Base-by-base conservation (phyloP, 2,113 vertebrate species). In the Marmota flaviventris region DNA sequence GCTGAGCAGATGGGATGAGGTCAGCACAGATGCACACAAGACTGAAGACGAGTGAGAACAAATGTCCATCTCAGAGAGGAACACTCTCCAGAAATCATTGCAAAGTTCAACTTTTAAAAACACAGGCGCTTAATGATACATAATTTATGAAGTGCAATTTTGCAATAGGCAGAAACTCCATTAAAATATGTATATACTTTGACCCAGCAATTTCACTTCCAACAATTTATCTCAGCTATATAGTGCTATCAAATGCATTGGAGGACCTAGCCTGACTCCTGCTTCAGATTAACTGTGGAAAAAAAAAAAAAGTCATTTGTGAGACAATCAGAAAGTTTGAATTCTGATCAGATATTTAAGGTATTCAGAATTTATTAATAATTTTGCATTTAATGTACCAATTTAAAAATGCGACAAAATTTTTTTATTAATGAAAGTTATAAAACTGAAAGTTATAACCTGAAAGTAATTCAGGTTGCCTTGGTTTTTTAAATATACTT, bases 131-230 rank as follows among this genome's bases (percentile, higher is more conserved):
- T 84, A 84, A 86, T 39, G 48, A 79, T 84, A 48, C 51, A 48
- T 96, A 91, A 93, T 69, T 73, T 77, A 78, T 84, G 70, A 84
- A 84, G 63, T 25, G 8, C 63, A 61, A 48, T 69, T 94, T 91
- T 29, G 14, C 29, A 39, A 7, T 58, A 34, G 9, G n/a, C 65
- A 76, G 48, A 93, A 87, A 90, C 92, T 65, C 73, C 86, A 79
- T 87, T 95, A 87, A 96, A 94, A 94, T 94, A 84, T 65, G 29
- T 87, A 84, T 78, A 22, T 58, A 61, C 85, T 94, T 93, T 90
- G 76, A 87, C 56, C 94, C 78, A 72, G 73, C 72, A 48, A 89
- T 85, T 94, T 76, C 72, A 91, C 42, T 82, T 93, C 37, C 48
- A 77, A 82, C 73, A 70, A 85, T 88, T 89, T 82, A 56, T 75